Conservation (phyloP, 2,113 vertebrate genomes). For the Lamprotornis superbus region DNA sequence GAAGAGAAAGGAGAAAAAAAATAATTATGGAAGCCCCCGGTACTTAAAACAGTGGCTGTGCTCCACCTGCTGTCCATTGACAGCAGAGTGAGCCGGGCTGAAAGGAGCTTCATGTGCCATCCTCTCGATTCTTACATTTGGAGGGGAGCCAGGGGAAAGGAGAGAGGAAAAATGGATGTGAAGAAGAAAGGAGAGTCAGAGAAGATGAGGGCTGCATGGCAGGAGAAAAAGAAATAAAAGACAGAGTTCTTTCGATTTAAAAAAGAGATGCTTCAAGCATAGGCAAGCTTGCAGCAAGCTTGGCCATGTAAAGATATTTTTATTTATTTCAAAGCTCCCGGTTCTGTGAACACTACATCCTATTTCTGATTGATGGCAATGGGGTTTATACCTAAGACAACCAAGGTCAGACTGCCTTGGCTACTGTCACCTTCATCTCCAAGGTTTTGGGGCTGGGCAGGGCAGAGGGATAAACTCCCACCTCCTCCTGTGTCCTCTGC, state of each 20-base stretch:
- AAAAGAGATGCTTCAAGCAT: not conserved
- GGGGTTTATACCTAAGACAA: not conserved
- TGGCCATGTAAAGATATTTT: not conserved
- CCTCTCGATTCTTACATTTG: not conserved
- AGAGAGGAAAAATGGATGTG: not conserved
- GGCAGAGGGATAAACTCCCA: not conserved
- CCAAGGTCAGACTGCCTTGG: not conserved
- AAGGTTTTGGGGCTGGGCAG: not conserved
- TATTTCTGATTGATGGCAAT: not conserved
- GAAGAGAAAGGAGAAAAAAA: not conserved
- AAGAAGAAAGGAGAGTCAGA: not conserved
- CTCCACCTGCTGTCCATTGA: constrained; percentile 66
- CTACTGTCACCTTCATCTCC: not conserved
- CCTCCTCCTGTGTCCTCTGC: not conserved
- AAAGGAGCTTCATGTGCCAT: not conserved
- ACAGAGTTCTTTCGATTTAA: not conserved
- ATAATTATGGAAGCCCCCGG: not conserved
- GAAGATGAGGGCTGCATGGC: not conserved
- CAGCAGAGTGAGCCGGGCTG: not conserved
- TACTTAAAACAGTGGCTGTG: constrained; percentile 44
- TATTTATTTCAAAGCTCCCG: not conserved
- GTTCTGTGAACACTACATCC: not conserved
- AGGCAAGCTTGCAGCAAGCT: not conserved
- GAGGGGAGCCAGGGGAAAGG: not conserved
- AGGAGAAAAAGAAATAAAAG: not conserved